Base-by-base conservation (phyloP, 2,888 invertebrate genomes). In the Cosmia trapezina region DNA sequence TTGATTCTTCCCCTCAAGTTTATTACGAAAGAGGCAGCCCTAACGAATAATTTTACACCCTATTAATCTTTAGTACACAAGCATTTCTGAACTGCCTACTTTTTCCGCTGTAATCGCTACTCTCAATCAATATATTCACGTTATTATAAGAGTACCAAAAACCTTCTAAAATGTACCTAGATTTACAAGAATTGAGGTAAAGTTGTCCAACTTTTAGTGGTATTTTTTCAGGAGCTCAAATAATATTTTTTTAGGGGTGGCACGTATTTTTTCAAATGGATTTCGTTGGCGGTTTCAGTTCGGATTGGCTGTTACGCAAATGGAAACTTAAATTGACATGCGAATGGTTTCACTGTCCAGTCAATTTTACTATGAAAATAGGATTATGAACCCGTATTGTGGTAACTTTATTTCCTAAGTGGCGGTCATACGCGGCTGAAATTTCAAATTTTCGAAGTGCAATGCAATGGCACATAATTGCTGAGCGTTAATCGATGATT, bases 51-150 rank as follows among this genome's bases (percentile, higher is more conserved):
- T 88, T 88, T 89, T 73, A 86, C 80, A 83, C 78, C 54, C 71
- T 83, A 86, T 88, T 88, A 85, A 80, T 78, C 83, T 88, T 89
- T 81, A 87, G 65, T 81, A 83, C 78, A 72, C 57, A 77, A 79
- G 72, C 76, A 74, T 80, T 73, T 56, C 64, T 57, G 56, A 68
- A 78, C 61, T 62, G 63, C 57, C 73, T 69, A 75, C 70, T 75
- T 84, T 70, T 61, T 49, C 51, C 8, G 12, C 57, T 70, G 60
- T 79, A 87, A 82, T 84, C 62, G 49, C 63, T 53, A 54, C 51
- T 56, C 74, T 81, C 70, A 72, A 86, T 80, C 79, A 84, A 80
- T 69, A 70, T 61, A 66, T 67, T 53, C n/a, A 59, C 37, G 47
- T 61, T 64, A 65, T 74, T 65, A 67, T 68, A 61, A 76, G 73